phyloP scores from a whole-genome alignment of 2,113 vertebrate species.

The Dunckerocampus dactyliophorus region DNA sequence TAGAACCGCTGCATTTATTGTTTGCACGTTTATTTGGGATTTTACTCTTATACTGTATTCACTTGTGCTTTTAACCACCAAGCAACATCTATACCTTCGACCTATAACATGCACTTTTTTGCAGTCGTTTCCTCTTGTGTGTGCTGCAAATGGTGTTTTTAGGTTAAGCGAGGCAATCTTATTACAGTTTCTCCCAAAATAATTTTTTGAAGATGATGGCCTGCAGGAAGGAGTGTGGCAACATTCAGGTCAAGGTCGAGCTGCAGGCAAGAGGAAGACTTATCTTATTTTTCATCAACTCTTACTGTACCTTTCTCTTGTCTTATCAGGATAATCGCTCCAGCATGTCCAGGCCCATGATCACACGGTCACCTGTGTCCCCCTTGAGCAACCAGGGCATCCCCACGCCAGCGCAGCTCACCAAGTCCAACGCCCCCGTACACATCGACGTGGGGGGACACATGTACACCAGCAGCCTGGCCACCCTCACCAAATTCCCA shows the following conservation, averaged over 20 bases:
- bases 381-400: slow-evolving; percentile 98
- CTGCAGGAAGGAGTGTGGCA: slow-evolving; percentile 67
- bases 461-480: slow-evolving; percentile 99
- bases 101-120: too few species aligned
- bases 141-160: slow-evolving; percentile 64
- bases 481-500: slow-evolving; percentile 95
- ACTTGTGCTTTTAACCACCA: too few species aligned
- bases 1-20: too few species aligned
- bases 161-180: slow-evolving; percentile 62
- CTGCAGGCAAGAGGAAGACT: slow-evolving; percentile 21
- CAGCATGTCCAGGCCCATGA: slow-evolving; percentile 99
- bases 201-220: slow-evolving; percentile 40
- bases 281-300: neutral
- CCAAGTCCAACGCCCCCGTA: slow-evolving; percentile 97
- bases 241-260: slow-evolving; percentile 74
- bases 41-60: too few species aligned
- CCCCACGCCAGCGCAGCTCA: slow-evolving; percentile 95
- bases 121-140: neutral
- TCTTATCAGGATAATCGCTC: slow-evolving; percentile 86
- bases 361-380: slow-evolving; percentile 96
- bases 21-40: too few species aligned
- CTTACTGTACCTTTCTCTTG: neutral
- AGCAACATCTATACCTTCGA: too few species aligned
- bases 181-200: slow-evolving; percentile 51
- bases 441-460: slow-evolving; percentile 98